Evolutionary conservation across 2,797 vertebrate genomes (phyloP), one percentile per base, ranked within the genome.

Genomic region (Falco novaeseelandiae): DNA sequence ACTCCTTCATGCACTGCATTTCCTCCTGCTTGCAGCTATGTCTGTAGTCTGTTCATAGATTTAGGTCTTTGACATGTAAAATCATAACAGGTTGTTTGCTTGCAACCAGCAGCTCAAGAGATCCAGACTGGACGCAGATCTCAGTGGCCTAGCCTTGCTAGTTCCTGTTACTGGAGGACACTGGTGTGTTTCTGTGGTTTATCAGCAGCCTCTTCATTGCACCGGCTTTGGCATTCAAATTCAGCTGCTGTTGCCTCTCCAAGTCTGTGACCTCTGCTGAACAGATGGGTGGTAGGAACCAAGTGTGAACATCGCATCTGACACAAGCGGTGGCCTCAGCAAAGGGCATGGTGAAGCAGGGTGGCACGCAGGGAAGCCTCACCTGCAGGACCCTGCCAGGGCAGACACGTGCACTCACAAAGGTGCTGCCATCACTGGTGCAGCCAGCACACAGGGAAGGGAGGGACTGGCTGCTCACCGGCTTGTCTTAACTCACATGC

Each of bases 1-100:
- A 81, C 81, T 94, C 93, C 83, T 94, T 94, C 54, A 63, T 34
- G 69, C 62, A 30, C 38, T 87, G 66, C 10, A 14, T 79, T 94
- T 88, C 54, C 30, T 58, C 6, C 2, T 78, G 32, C 34, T 79
- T 87, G 42, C 36, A 83, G 26, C 21, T 67, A 4, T 51, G 19
- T 34, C 38, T 95, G 46, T 58, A 54, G 20, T 72, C 92, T 71
- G 46, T 80, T 25, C 4, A 0, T 21, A 57, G 58, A 46, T 61
- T 63, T 44, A 54, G 34, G 32, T 59, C 17, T 73, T 38, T 23
- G 38, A 63, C 27, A 30, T 15, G 21, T 42, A 23, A 78, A 59
- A 65, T 7, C 32, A 69, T 49, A 63, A 38, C 15, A 25, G 17
- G 23, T 54, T 54, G 26, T 4, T 34, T 44, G 25, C 38, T 74